These are phyloP conservation scores for Pampus argenteus DNA, from an alignment of 2,797 vertebrate genomes.

Conservation along the genomic window DNA sequence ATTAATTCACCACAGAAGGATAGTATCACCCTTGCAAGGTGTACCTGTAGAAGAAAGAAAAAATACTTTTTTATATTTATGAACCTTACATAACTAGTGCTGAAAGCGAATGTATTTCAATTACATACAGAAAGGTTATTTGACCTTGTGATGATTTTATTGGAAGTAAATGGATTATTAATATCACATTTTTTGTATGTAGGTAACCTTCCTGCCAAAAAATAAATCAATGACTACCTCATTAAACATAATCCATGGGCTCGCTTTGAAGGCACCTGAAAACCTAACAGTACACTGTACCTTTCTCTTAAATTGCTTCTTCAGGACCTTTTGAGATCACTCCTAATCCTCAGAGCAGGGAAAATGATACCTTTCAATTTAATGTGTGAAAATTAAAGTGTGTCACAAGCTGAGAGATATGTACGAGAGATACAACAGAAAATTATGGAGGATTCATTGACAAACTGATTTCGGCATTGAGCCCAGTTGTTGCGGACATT, in stretches of 20 bases:
- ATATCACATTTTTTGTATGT: constrained; percentile 33
- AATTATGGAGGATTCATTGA: constrained; percentile 27
- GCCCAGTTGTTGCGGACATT: constrained; percentile 68
- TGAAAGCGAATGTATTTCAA: constrained; percentile 18
- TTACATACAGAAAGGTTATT: neutral
- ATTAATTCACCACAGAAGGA: constrained; percentile 9
- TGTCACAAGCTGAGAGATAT: constrained; percentile 11
- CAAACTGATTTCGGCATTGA: constrained; percentile 47
- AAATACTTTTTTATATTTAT: neutral
- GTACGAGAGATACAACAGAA: constrained; percentile 22
- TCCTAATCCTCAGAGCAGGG: constrained; percentile 8
- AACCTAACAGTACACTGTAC: constrained; percentile 22
- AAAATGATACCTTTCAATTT: constrained; percentile 33
- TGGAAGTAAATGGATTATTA: constrained; percentile 21
- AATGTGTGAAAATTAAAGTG: constrained; percentile 24
- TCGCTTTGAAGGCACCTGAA: constrained; percentile 36
- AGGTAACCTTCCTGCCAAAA: constrained; percentile 47
- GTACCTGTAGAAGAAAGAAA: neutral
- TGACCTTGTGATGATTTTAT: constrained; percentile 24
- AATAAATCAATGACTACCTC: constrained; percentile 56
- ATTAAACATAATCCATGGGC: constrained; percentile 52
- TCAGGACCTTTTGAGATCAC: constrained; percentile 36
- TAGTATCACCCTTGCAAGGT: neutral
- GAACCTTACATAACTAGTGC: neutral
- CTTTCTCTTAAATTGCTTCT: constrained; percentile 1